These are phyloP conservation scores for Vicugna pacos DNA, from an alignment of 2,113 vertebrate species.

Conservation along the genomic window DNA sequence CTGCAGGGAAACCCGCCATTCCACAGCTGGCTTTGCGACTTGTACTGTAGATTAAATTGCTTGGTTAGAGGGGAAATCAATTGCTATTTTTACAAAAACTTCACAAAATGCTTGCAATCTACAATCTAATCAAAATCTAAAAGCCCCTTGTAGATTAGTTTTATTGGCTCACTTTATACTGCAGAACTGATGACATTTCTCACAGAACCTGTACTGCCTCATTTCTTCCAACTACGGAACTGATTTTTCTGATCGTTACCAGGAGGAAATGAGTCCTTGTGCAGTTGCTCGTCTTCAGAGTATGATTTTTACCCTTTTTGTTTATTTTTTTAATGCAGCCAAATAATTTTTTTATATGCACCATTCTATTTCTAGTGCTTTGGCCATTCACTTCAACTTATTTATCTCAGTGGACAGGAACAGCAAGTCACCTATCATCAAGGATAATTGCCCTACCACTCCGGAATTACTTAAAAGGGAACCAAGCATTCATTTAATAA, in stretches of 20 bases:
- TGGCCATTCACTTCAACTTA: neutral
- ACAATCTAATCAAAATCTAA: constrained; percentile 79
- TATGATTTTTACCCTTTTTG: neutral
- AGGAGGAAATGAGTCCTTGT: constrained; percentile 12
- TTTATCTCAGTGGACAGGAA: neutral
- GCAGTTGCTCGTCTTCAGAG: neutral
- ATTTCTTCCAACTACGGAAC: constrained; percentile 52
- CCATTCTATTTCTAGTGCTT: constrained; percentile 35
- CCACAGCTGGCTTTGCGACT: constrained; percentile 33
- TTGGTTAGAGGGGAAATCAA: constrained; percentile 73
- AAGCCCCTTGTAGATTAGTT: constrained; percentile 63
- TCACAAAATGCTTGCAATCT: constrained; percentile 59
- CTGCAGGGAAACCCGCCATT: constrained; percentile 36
- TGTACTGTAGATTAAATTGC: constrained; percentile 59
- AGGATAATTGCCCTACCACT: neutral
- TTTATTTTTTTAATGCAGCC: constrained; percentile 26
- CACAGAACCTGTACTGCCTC: constrained; percentile 14
- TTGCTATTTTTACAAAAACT: constrained; percentile 65
- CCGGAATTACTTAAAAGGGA: neutral
- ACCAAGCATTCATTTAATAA: neutral
- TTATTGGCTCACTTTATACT: constrained; percentile 70
- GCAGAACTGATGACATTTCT: constrained; percentile 64
- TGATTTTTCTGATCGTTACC: constrained; percentile 53
- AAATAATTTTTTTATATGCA: neutral
- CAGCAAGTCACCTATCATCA: neutral